Evolutionary conservation across 2,888 invertebrate species (phyloP), one percentile per base, ranked within the genome.

Genomic region (Ashinkailepas kermadecensis): DNA sequence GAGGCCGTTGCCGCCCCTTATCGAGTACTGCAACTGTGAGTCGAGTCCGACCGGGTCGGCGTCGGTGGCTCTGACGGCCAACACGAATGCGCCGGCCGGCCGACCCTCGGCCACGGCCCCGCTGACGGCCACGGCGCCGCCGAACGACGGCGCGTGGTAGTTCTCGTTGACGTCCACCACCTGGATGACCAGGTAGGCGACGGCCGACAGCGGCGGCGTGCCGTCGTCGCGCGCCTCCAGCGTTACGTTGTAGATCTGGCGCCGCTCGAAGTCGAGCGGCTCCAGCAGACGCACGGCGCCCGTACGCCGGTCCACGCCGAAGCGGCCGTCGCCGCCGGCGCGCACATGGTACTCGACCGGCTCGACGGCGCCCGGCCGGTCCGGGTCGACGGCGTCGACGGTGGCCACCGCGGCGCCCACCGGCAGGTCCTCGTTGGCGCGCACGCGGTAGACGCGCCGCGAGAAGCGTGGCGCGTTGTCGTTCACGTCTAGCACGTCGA

Each of bases 111-210:
- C 89, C 84, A 97, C 93, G 85, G 89, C 89, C 81, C 93, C 94
- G 83, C 90, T 88, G 84, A 93, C 89, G 18, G 74, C 74, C 84
- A 95, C 94, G 86, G 93, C 93, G 87, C 94, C 70, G 56, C 83
- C 83, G 81, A 85, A 84, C 25, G 82, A 79, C 9, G 85, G 84
- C 65, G 83, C 81, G 81, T 83, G 92, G 82, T 92, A 89, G 88
- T 97, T 97, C 89, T 97, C 97, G 89, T 98, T 96, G 25, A 97
- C 97, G 89, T 98, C 97, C 85, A 94, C 93, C 83, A 89, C 87
- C 85, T 80, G 83, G 81, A 98, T 91, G 81, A 88, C 86, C 64
- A 98, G 91, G 83, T 92, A 91, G 82, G 95, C 93, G 86, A 94
- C 93, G 1, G 95, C 91, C 83, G 92, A 92, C 84, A 96, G 89